Evolutionary conservation across 2,888 invertebrate species (phyloP).

Genomic region (Halictus quadricinctus): DNA sequence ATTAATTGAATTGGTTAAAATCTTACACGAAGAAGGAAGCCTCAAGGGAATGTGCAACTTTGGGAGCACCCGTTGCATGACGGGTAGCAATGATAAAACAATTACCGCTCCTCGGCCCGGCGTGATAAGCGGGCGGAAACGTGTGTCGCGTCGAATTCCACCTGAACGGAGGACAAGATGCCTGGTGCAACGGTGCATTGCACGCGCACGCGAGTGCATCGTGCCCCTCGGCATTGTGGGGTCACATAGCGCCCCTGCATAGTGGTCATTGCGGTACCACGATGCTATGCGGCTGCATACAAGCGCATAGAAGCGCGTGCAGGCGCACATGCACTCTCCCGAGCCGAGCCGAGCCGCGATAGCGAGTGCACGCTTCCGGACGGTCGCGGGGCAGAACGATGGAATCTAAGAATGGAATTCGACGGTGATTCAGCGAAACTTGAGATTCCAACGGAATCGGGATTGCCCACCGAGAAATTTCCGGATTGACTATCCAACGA

Average conservation of each 20-base stretch:
- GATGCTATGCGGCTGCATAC: conserved; percentile 65
- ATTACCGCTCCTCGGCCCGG: not conserved
- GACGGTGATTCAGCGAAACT: conserved; percentile 24
- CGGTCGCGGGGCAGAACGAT: conserved; percentile 16
- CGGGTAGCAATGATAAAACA: conserved; percentile 8
- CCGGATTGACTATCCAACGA: conserved; percentile 14
- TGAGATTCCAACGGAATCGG: conserved; percentile 27
- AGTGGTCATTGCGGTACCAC: conserved; percentile 72
- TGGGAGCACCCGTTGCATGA: not conserved
- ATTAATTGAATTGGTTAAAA: not conserved
- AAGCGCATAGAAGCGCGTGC: conserved; percentile 33
- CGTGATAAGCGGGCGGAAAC: conserved; percentile 20
- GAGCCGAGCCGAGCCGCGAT: not conserved
- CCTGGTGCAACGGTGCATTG: conserved; percentile 58
- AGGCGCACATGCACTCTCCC: conserved; percentile 17
- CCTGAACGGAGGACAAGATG: conserved; percentile 39
- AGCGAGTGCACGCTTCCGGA: conserved; percentile 1
- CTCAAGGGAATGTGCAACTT: not conserved
- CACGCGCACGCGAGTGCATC: conserved; percentile 60
- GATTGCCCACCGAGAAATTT: conserved; percentile 21
- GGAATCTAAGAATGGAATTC: conserved; percentile 61
- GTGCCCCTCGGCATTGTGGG: conserved; percentile 34
- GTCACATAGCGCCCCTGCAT: conserved; percentile 70
- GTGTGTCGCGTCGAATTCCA: conserved; percentile 51
- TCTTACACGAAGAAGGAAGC: too few relatives aligned